A percentile compares a stretch with the other conserved stretches of the same genome.
Evolutionary conservation across 2,797 vertebrate species (phyloP).

Genomic region (Eurystomus glaucurus): DNA sequence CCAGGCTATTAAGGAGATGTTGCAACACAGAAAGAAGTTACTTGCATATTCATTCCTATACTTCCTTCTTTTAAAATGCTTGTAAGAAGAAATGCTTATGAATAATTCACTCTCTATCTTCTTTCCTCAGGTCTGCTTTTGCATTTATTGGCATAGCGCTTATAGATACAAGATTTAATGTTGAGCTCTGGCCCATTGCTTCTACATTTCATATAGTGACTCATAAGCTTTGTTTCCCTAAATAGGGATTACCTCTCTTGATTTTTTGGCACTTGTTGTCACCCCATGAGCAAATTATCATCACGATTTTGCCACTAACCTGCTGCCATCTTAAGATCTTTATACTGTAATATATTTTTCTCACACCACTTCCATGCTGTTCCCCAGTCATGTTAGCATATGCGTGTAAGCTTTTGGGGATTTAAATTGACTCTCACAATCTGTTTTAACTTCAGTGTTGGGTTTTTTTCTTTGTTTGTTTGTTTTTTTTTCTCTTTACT

Average conservation of each 20-base stretch:
- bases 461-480: neutral
- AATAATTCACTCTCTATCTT: neutral
- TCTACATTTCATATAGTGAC: neutral
- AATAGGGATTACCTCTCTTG: neutral
- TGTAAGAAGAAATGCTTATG: neutral
- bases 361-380: neutral
- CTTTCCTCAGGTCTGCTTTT: constrained; percentile 6
- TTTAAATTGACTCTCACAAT: neutral
- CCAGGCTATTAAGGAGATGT: neutral
- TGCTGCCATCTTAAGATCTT: neutral
- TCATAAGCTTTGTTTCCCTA: neutral
- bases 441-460: neutral
- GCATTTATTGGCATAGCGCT: neutral
- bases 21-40: neutral
- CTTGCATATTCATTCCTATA: neutral
- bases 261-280: neutral
- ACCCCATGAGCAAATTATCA: neutral
- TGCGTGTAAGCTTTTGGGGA: neutral
- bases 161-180: neutral
- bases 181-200: neutral
- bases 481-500: neutral
- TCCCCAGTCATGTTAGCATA: neutral
- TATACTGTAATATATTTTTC: neutral
- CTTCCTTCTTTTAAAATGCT: neutral
- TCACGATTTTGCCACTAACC: neutral